Percentiles rank a stretch among this genome's conserved stretches.
Conservation (phyloP, 2,888 invertebrate species). For the Cataglyphis rosenhaueri region DNA sequence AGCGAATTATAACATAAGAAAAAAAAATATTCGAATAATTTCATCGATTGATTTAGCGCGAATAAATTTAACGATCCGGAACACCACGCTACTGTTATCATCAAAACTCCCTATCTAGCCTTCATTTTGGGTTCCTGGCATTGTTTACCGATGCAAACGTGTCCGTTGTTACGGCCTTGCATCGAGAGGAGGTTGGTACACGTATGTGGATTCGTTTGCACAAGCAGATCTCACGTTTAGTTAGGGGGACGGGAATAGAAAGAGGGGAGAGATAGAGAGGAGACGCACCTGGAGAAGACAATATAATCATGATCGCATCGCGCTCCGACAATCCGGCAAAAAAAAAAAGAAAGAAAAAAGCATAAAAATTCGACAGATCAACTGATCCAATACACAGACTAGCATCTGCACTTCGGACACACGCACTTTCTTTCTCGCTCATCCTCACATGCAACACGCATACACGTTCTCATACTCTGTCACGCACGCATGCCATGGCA, state of each 20-base stretch:
- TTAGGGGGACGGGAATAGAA: neutral
- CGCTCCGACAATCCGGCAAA: neutral
- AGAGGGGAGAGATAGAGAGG: neutral
- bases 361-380: constrained; percentile 67
- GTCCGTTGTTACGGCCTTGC: constrained; percentile 5
- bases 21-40: neutral
- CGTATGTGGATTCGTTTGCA: neutral
- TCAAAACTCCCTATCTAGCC: constrained; percentile 17
- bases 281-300: constrained; percentile 49
- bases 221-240: neutral
- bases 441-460: neutral
- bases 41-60: neutral
- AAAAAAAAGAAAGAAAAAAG: neutral
- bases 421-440: constrained; percentile 18
- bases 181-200: constrained; percentile 12
- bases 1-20: neutral
- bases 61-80: neutral
- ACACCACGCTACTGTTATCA: neutral
- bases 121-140: constrained; percentile 29
- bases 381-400: constrained; percentile 33
- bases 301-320: constrained; percentile 75
- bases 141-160: constrained; percentile 21
- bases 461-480: neutral
- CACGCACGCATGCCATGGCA: neutral
- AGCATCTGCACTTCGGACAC: neutral